Evolutionary conservation across 1,140 invertebrate species (phyloP).

Genomic region (Pemphigus obesinymphae): DNA sequence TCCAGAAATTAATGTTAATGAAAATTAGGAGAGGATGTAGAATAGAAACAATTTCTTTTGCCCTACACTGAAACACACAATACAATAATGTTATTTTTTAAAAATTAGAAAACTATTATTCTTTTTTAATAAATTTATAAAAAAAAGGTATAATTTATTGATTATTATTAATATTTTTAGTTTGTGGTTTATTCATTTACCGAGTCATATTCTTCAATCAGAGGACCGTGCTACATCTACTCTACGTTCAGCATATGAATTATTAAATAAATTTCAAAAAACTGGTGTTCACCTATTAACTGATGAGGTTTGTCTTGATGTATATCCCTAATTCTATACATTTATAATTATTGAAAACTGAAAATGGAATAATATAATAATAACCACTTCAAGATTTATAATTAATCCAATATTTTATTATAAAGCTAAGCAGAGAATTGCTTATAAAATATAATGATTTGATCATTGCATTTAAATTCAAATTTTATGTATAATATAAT

Average conservation of each 20-base stretch:
- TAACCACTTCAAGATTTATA: not conserved
- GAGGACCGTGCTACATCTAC: conserved; percentile 68
- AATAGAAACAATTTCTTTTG: too few species aligned
- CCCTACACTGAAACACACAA: too few species aligned
- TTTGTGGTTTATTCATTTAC: conserved; percentile 95
- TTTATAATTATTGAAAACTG: not conserved
- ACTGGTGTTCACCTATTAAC: conserved; percentile 67
- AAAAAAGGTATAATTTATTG: too few species aligned
- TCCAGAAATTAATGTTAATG: too few species aligned
- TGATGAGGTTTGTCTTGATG: conserved; percentile 69
- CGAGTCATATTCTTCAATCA: conserved; percentile 64
- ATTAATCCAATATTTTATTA: too few species aligned
- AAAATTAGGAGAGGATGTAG: too few species aligned
- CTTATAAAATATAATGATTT: too few species aligned
- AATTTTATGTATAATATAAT: too few species aligned
- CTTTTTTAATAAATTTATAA: not conserved
- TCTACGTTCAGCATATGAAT: conserved; percentile 77
- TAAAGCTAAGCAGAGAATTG: too few species aligned
- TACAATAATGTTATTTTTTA: too few species aligned
- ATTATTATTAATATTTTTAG: conserved; percentile 55
- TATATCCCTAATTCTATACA: not conserved
- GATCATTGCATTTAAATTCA: too few species aligned
- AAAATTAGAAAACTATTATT: too few species aligned
- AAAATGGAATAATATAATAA: not conserved
- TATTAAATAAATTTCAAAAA: conserved; percentile 79